A percentile compares a stretch with the other conserved stretches of the same genome.
Conservation (phyloP, 2,797 vertebrate genomes). For the Neopelma chrysocephalum region DNA sequence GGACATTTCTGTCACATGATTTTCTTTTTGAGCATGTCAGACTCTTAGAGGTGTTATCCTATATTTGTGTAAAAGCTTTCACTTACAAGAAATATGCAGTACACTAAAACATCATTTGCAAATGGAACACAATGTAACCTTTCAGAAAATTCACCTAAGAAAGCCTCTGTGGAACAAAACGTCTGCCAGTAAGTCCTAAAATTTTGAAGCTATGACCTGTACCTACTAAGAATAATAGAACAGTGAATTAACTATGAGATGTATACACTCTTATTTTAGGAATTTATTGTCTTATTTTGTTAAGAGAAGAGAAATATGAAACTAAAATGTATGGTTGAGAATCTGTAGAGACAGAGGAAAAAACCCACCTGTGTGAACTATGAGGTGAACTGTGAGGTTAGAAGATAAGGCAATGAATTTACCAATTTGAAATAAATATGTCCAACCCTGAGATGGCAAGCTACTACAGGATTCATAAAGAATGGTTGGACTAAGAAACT, state of each 20-base stretch:
- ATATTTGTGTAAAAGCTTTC: background rate
- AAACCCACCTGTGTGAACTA: background rate
- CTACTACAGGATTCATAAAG: slow-evolving; percentile 16
- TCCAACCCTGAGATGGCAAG: background rate
- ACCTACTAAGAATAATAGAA: background rate
- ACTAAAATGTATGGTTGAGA: background rate
- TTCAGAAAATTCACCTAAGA: background rate
- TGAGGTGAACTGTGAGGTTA: background rate
- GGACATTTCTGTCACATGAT: background rate
- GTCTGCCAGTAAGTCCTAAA: background rate
- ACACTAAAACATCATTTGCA: background rate
- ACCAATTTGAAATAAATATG: slow-evolving; percentile 16
- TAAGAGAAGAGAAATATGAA: background rate
- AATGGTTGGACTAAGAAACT: background rate
- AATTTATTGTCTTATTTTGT: background rate
- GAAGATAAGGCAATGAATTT: background rate
- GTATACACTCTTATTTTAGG: background rate
- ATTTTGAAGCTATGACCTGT: background rate
- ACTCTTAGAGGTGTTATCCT: background rate
- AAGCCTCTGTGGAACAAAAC: background rate
- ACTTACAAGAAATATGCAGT: background rate
- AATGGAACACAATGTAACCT: background rate
- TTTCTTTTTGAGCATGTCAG: background rate
- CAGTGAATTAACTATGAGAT: background rate
- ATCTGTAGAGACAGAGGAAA: background rate